Percentiles rank a stretch among this genome's conserved stretches.
Conservation (phyloP, 2,113 vertebrate species). For the Elanus axillaris region DNA sequence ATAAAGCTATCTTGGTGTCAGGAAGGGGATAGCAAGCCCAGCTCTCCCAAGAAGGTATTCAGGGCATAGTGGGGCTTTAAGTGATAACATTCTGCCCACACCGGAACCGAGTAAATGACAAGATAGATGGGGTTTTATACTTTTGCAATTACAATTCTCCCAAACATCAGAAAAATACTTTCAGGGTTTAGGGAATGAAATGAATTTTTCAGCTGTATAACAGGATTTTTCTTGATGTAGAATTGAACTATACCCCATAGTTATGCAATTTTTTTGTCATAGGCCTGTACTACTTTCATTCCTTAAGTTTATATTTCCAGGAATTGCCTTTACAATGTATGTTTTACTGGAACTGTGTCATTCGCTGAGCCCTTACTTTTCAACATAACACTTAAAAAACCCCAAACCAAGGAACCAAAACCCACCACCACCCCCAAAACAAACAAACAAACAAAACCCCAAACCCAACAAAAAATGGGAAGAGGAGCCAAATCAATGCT, state of each 20-base stretch:
- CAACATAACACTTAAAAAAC: not conserved
- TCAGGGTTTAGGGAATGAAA: not conserved
- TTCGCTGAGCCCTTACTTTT: not conserved
- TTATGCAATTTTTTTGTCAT: conserved; percentile 23
- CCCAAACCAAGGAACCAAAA: too few relatives aligned
- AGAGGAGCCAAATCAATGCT: not conserved
- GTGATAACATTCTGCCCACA: not conserved
- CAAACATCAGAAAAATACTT: not conserved
- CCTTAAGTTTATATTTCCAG: not conserved
- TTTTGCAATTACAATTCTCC: conserved; percentile 3
- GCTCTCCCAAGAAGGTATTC: not conserved
- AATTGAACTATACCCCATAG: conserved; percentile 11
- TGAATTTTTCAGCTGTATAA: not conserved
- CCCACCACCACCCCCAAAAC: not conserved
- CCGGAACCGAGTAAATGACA: not conserved
- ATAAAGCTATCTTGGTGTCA: not conserved
- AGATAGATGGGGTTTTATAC: not conserved
- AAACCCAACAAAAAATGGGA: not conserved
- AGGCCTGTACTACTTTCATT: not conserved
- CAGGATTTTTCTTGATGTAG: not conserved
- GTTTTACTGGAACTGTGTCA: not conserved
- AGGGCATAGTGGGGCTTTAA: not conserved
- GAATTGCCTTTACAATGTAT: conserved; percentile 6
- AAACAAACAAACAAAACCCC: rapidly evolving
- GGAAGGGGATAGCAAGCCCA: not conserved